Evolutionary conservation across 2,113 vertebrate genomes (phyloP), one percentile per base, ranked within the genome.

Genomic region (Halcyon malimbica): DNA sequence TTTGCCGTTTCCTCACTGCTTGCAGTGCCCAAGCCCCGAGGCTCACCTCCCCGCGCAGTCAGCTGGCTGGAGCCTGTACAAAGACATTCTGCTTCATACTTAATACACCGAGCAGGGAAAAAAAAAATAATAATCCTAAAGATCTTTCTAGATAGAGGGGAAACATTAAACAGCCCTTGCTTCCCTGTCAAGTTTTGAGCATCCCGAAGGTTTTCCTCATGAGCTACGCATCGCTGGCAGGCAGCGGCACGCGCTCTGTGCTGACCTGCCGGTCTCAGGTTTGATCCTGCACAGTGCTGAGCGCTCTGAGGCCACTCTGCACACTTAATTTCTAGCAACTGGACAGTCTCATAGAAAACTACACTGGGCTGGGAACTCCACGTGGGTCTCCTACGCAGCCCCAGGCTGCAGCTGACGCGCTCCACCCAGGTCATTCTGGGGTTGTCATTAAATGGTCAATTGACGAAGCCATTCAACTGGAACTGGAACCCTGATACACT

Each of bases 31-130:
- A 87, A 65, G 46, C 92, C 92, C 85, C 77, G 50, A 88, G 95
- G 91, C 93, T 94, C 90, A 73, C 83, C 85, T 90, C 77, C 37
- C 83, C 73, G 10, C 70, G 90, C 2, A 95, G 91, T 57, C 83
- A 95, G 91, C 70, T 82, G 94, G 83, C 91, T 97, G 94, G 94
- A 96, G 77, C 85, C 70, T 77, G 82, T 76, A 96, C 94, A 94
- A 92, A 96, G 90, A 80, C 65, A 92, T 60, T 67, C 69, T 95
- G 76, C 71, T 83, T 59, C 87, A 68, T 37, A 62, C 20, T 69
- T 62, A 90, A 94, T 84, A 83, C 62, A 62, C 19, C 41, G 69
- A 89, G 73, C 4, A 62, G 69, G 63, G 41, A 60, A 77, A 82
- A 88, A 91, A 75, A 79, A 68, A 88, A 82, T 41, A 41, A 91